These are phyloP conservation scores for Bubo scandiacus DNA, from an alignment of 2,113 vertebrate species.

Conservation along the genomic window DNA sequence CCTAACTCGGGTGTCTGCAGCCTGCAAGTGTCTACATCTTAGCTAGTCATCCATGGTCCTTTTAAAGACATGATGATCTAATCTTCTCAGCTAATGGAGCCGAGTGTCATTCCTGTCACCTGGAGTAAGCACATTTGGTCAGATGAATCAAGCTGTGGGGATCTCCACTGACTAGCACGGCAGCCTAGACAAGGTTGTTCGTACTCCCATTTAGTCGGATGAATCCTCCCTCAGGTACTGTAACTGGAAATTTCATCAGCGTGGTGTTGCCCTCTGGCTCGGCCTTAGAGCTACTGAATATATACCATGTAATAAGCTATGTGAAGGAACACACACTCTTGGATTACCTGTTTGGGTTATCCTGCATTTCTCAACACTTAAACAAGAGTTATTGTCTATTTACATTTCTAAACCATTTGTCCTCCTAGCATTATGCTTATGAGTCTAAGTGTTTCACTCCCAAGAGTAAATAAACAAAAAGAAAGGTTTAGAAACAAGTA, in stretches of 20 bases:
- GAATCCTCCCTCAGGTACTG: not conserved
- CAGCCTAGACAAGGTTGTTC: not conserved
- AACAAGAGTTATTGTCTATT: not conserved
- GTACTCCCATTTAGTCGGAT: not conserved
- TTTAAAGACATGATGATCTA: not conserved
- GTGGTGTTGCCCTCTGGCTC: not conserved
- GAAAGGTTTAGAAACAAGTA: not conserved
- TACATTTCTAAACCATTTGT: slow-evolving; percentile 21
- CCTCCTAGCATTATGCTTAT: not conserved
- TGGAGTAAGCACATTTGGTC: not conserved
- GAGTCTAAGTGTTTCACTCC: not conserved
- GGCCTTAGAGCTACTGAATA: not conserved
- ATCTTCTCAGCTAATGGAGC: not conserved
- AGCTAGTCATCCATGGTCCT: fast-evolving
- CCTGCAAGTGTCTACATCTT: not conserved
- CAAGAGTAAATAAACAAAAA: slow-evolving; percentile 21
- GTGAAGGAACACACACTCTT: not conserved
- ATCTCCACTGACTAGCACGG: not conserved
- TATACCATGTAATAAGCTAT: not conserved
- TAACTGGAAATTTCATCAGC: not conserved
- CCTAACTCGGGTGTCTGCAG: not conserved
- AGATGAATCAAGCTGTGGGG: not conserved
- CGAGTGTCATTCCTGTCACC: not conserved
- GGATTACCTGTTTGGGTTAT: not conserved
- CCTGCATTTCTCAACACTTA: not conserved